These are phyloP conservation scores for Spodoptera frugiperda DNA, from an alignment of 1,140 invertebrate species.

Conservation along the genomic window DNA sequence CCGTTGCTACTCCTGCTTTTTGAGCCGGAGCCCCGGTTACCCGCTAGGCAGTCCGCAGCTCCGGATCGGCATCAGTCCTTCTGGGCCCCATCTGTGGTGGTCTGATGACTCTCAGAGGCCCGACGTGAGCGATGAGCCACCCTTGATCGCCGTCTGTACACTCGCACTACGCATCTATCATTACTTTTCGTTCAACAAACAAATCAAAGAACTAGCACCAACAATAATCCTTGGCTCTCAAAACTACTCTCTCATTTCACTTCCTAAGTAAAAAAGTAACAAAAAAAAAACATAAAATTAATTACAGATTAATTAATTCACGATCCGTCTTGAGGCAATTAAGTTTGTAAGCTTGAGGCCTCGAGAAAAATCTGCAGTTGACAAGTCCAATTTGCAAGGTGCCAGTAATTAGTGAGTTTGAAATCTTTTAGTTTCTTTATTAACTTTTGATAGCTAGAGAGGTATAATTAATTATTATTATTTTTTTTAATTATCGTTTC, in stretches of 20 bases:
- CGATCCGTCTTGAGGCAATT: not conserved
- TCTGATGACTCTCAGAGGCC: too few species aligned
- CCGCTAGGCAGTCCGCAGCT: too few species aligned
- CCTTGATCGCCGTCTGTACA: too few species aligned
- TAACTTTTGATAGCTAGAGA: not conserved
- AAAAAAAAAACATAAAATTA: slow-evolving; percentile 19
- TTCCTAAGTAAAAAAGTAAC: not conserved
- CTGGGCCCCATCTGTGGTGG: too few species aligned
- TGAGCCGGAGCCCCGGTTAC: too few species aligned
- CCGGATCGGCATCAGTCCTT: too few species aligned
- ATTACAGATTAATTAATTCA: slow-evolving; percentile 22
- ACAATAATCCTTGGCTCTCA: too few species aligned
- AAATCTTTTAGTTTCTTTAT: slow-evolving; percentile 35
- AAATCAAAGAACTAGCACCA: too few species aligned
- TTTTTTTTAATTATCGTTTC: not conserved
- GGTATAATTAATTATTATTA: slow-evolving; percentile 24
- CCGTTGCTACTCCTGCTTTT: too few species aligned
- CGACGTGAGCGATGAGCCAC: too few species aligned
- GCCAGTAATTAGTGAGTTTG: slow-evolving; percentile 51
- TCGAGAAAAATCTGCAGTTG: slow-evolving; percentile 46
- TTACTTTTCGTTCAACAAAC: too few species aligned
- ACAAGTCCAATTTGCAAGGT: slow-evolving; percentile 52
- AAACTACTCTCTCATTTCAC: not conserved
- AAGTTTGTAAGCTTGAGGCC: slow-evolving; percentile 1
- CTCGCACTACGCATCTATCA: too few species aligned